These are phyloP conservation scores for Brachionus manjavacas DNA, from an alignment of 1,140 invertebrate species.

Conservation along the genomic window DNA sequence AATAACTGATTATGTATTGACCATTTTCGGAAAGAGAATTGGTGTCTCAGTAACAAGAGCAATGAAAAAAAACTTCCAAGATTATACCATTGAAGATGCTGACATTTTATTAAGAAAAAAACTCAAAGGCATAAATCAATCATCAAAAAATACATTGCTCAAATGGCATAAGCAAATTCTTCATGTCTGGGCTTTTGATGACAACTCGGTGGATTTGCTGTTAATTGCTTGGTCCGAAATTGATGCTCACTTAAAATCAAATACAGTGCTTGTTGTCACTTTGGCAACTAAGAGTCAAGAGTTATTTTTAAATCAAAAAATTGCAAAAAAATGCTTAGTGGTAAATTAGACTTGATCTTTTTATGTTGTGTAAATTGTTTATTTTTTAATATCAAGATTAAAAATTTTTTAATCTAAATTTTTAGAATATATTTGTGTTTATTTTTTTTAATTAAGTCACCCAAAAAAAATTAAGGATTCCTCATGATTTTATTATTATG, in stretches of 20 bases:
- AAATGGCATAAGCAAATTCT: constrained; percentile 52
- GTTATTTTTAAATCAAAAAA: constrained; percentile 33
- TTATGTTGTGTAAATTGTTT: not conserved
- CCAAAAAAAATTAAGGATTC: no score
- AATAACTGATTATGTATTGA: constrained; percentile 52
- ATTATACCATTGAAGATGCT: constrained; percentile 49
- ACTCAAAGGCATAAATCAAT: constrained; percentile 50
- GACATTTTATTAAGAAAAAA: constrained; percentile 49
- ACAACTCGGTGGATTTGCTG: constrained; percentile 45
- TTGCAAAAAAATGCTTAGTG: not conserved
- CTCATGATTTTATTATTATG: no score
- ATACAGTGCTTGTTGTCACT: constrained; percentile 50
- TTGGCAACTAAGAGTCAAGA: constrained; percentile 44
- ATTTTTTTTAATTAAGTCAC: no score
- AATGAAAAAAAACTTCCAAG: constrained; percentile 49
- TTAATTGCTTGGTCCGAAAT: constrained; percentile 45
- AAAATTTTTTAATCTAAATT: no score
- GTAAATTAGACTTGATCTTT: not conserved
- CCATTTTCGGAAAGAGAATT: constrained; percentile 46
- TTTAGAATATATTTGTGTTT: no score
- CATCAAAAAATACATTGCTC: constrained; percentile 47
- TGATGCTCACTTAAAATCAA: constrained; percentile 45
- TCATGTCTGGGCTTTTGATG: constrained; percentile 48
- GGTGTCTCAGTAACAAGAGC: constrained; percentile 52
- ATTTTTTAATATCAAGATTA: no score